These are phyloP conservation scores for Odontomyia ornata DNA, from an alignment of 2,888 invertebrate species.

Conservation along the genomic window DNA sequence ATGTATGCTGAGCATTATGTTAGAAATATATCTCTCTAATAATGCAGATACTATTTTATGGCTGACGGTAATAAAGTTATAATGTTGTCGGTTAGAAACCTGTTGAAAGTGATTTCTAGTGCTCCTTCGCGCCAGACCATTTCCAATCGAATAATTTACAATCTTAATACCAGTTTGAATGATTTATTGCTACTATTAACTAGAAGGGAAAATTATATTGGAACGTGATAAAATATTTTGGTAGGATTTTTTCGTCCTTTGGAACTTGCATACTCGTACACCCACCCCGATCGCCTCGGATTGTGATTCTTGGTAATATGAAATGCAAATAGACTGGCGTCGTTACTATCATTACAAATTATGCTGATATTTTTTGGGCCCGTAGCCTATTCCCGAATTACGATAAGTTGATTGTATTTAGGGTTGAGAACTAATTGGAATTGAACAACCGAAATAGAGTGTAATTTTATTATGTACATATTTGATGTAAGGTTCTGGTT, in stretches of 20 bases:
- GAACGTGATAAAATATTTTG: neutral
- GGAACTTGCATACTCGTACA: no score
- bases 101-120: slow-evolving; percentile 2
- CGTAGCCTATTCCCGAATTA: neutral
- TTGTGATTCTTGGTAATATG: neutral
- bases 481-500: no score
- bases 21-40: neutral
- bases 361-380: neutral
- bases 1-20: no score
- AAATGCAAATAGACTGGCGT: neutral
- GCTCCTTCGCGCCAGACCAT: neutral
- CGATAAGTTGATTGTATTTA: neutral
- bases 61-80: neutral
- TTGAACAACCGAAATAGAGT: no score
- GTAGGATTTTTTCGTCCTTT: no score
- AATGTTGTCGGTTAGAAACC: neutral
- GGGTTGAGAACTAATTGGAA: no score
- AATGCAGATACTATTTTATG: neutral
- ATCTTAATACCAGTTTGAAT: neutral
- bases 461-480: no score
- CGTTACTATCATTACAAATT: neutral
- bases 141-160: neutral
- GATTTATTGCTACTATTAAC: neutral
- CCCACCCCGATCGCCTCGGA: no score
- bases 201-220: neutral